Evolutionary conservation across 2,888 invertebrate genomes (phyloP).

Genomic region (Smittia sp.): DNA sequence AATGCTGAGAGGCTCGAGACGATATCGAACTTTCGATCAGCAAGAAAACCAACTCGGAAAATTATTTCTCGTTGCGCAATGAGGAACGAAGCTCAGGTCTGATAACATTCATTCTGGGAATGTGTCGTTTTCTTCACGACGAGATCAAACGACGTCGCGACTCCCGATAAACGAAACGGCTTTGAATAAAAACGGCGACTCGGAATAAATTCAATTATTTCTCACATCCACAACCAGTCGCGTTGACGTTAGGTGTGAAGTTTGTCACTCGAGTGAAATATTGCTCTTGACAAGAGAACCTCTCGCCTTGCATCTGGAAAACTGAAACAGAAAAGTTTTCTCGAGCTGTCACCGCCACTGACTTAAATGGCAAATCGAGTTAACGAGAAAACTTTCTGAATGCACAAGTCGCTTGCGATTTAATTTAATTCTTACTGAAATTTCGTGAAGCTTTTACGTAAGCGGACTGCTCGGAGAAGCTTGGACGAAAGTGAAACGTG

Average conservation of each 20-base stretch:
- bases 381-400: conserved; percentile 6
- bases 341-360: background rate
- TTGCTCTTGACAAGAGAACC: conserved; percentile 20
- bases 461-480: background rate
- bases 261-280: conserved; percentile 13
- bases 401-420: background rate
- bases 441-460: background rate
- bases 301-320: background rate
- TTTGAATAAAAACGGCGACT: background rate
- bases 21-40: conserved; percentile 19
- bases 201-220: conserved; percentile 24
- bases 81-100: background rate
- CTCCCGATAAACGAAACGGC: background rate
- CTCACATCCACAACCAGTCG: background rate
- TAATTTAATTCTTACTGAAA: conserved; percentile 2
- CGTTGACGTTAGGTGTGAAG: conserved; percentile 15
- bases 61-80: background rate
- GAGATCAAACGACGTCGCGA: background rate
- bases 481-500: background rate
- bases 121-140: background rate
- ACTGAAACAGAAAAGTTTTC: conserved; percentile 3
- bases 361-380: conserved; percentile 10
- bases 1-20: background rate
- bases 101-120: conserved; percentile 20
- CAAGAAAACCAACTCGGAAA: background rate